Evolutionary conservation across 2,113 vertebrate species (phyloP).

Genomic region (Ardeotis arabs): DNA sequence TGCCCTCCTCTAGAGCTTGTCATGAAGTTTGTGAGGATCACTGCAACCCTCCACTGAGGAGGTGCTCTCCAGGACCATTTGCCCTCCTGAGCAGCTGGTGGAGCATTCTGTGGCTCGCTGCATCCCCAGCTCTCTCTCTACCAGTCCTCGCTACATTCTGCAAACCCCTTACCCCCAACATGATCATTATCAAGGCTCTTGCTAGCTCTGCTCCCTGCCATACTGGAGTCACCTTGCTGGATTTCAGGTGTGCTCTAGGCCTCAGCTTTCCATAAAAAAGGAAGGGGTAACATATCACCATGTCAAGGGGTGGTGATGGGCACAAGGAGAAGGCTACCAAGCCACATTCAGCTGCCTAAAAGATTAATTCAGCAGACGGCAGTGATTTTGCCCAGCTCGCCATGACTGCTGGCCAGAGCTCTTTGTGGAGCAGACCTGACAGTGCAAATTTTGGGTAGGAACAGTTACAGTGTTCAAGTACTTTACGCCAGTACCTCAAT

Average conservation of each 20-base stretch:
- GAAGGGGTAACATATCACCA: background rate
- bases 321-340: background rate
- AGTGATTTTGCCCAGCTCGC: background rate
- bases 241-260: background rate
- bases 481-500: fast-evolving
- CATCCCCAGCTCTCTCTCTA: fast-evolving
- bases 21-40: background rate
- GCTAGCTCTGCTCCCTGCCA: background rate
- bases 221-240: background rate
- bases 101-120: background rate
- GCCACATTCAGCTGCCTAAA: background rate
- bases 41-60: background rate
- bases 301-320: background rate
- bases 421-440: background rate
- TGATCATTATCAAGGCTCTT: background rate
- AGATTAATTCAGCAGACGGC: background rate
- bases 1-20: background rate
- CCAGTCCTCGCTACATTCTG: fast-evolving
- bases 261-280: background rate
- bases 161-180: background rate
- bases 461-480: background rate
- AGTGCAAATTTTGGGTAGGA: background rate
- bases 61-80: background rate
- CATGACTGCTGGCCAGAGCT: background rate
- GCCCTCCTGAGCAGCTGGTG: background rate